Evolutionary conservation across 2,888 invertebrate genomes (phyloP), one percentile per base, ranked within the genome.

Genomic region (Xylota sylvarum): DNA sequence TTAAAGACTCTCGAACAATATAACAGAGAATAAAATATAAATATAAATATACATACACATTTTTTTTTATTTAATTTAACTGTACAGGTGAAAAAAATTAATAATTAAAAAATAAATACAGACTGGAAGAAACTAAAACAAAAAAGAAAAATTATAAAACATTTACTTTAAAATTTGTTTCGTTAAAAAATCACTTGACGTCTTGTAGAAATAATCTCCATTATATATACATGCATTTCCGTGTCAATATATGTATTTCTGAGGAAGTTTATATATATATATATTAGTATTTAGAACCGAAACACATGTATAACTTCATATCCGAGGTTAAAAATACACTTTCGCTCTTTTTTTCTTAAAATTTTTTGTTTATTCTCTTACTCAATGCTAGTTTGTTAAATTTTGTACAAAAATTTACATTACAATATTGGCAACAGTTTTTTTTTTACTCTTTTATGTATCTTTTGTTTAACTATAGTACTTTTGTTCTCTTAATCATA

Each of bases 391-490:
- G 27, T 82, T 70, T 82, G 77, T 70, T 77, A 70, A 83, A 67
- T 87, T 87, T 87, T 87, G 87, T 87, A 87, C 87, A 87, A 87
- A 87, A 87, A 87, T 83, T 87, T 87, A 82, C 87, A 87, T 83
- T 87, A 77, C 69, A 74, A 60, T 87, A 65, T 87, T 87, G 87
- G 87, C 87, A 87, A 87, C 87, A n/a, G 73, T 83, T 77, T 73
- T 64, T 56, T 69, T 35, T 9, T 56, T 55, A 55, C 40, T 43
- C 43, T 67, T 10, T 35, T 35, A 35, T 35, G 10, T 37, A 10
- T 37, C 1, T 23, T 37, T 48, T 9, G 48, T 50, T 65, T 58
- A 35, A 9, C n/a, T 50, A 6, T 64, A 27, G 48, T 60, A 52
- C 35, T 56, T 58, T 37, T 62, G 17, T 48, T 65, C 37, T 77